Conservation (phyloP, 1,140 invertebrate species). For the Ceratina calcarata region DNA sequence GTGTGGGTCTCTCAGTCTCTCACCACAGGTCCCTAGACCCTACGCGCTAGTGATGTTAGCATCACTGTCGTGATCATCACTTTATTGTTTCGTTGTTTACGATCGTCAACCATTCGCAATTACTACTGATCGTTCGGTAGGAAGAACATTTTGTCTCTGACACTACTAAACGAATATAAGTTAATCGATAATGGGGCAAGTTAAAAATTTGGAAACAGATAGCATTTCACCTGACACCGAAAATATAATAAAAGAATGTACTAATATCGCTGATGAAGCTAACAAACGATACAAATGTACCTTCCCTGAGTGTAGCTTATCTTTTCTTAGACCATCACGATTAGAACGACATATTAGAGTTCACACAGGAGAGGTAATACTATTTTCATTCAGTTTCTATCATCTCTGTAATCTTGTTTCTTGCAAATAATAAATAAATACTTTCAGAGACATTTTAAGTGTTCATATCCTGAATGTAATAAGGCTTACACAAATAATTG, state of each 20-base stretch:
- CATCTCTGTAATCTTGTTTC: constrained; percentile 12
- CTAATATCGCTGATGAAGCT: background rate
- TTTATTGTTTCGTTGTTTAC: too few species aligned
- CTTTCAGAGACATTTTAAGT: constrained; percentile 67
- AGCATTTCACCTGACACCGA: background rate
- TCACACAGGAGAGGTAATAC: constrained; percentile 71
- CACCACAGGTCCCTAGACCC: too few species aligned
- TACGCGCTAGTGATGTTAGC: too few species aligned
- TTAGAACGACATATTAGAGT: constrained; percentile 65
- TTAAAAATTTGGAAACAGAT: background rate
- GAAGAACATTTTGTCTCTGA: too few species aligned
- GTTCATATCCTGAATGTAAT: constrained; percentile 62
- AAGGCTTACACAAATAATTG: constrained; percentile 72
- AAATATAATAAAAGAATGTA: background rate
- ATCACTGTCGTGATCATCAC: too few species aligned
- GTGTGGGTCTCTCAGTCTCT: too few species aligned
- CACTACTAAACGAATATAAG: background rate
- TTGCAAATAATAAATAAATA: background rate
- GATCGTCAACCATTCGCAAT: too few species aligned
- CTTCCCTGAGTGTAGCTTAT: constrained; percentile 59
- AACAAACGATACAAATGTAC: constrained; percentile 65
- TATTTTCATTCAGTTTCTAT: constrained; percentile 25
- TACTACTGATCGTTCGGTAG: too few species aligned
- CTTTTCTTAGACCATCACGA: constrained; percentile 61
- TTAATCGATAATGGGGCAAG: constrained; percentile 36